These are phyloP conservation scores for Thymallus thymallus DNA, from an alignment of 2,113 vertebrate species.

Conservation along the genomic window DNA sequence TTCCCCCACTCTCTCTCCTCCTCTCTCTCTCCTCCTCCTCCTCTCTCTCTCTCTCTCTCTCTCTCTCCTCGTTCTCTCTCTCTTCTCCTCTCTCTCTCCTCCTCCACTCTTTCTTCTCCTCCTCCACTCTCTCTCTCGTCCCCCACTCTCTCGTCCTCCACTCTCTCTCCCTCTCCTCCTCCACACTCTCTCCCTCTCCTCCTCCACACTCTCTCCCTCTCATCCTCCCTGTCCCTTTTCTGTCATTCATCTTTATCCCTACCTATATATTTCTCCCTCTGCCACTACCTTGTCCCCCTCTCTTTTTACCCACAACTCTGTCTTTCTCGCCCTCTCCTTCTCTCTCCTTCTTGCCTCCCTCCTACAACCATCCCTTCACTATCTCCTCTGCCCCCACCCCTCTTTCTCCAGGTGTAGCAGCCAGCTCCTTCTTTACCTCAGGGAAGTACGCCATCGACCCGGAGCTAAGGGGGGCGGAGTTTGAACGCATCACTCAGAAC, in stretches of 20 bases:
- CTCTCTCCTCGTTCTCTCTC: no score
- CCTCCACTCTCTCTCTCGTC: no score
- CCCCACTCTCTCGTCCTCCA: no score
- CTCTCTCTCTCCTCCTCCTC: no score
- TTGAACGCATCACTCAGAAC: slow-evolving; percentile 88
- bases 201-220: neutral
- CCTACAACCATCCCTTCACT: neutral
- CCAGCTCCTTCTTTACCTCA: slow-evolving; percentile 86
- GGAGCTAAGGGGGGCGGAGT: slow-evolving; percentile 85
- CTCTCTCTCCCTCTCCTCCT: no score
- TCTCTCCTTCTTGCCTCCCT: neutral
- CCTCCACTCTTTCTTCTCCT: no score
- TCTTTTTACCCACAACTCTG: neutral
- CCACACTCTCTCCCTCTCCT: slow-evolving; percentile 1
- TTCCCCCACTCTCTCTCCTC: no score
- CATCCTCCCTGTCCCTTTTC: neutral
- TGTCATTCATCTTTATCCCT: neutral
- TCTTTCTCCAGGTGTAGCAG: slow-evolving; percentile 77
- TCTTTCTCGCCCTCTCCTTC: neutral
- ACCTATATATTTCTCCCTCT: neutral
- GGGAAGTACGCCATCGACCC: slow-evolving; percentile 90
- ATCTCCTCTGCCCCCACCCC: neutral
- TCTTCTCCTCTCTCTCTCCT: no score
- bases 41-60: no score
- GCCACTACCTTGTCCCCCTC: neutral